Conservation (phyloP, 30 jellyfish, hydroid and myxozoan genomes). For the Aurelia coerulea region DNA sequence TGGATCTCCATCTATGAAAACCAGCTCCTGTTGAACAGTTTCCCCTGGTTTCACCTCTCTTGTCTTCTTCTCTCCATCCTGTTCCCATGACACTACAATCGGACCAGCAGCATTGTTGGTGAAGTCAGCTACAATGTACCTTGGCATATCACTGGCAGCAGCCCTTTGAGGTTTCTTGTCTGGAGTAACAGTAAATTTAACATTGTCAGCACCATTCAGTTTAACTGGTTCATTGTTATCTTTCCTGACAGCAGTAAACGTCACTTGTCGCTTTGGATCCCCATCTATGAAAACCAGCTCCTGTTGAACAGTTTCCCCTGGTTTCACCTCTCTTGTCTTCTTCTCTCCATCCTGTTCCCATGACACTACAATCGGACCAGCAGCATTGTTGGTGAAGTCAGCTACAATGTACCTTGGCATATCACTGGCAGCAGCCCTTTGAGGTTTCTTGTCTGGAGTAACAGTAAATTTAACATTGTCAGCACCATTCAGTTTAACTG, state of each 20-base stretch:
- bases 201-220: no score
- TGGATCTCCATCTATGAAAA: not conserved
- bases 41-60: not conserved
- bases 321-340: slow-evolving; percentile 1
- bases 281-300: slow-evolving; percentile 26
- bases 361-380: slow-evolving; percentile 13
- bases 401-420: no score
- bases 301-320: slow-evolving; percentile 1
- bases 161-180: no score
- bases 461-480: no score
- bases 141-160: not conserved
- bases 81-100: not conserved
- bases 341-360: not conserved
- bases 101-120: slow-evolving; percentile 44
- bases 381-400: slow-evolving; percentile 16
- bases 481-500: no score
- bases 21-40: slow-evolving; percentile 1
- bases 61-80: not conserved
- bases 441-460: no score
- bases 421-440: no score
- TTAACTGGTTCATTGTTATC: slow-evolving; percentile 3
- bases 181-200: no score
- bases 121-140: slow-evolving; percentile 9
- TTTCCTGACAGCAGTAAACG: slow-evolving; percentile 21
- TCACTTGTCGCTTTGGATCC: not conserved